Evolutionary conservation across 2,797 vertebrate species (phyloP), one percentile per base, ranked within the genome.

Genomic region (Coilia nasus): DNA sequence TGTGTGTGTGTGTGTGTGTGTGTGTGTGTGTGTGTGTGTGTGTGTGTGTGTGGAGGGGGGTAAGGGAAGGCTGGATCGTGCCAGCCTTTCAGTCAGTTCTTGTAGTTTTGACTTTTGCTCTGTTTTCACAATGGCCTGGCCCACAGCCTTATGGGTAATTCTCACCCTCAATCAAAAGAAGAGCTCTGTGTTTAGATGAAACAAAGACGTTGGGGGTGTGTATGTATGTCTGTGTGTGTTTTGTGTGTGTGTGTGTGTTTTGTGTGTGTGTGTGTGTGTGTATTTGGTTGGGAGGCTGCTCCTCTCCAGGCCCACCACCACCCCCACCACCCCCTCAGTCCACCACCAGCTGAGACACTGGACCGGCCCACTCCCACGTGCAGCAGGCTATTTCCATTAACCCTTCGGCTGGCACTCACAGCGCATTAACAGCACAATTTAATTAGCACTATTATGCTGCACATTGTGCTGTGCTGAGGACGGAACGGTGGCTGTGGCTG

Each of bases 61-160:
- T 35, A 15, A 2, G 28, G 25, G 67, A 28, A 41, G 67, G 67
- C 31, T 75, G 67, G 67, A 75, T 31, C 28, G 31, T 75, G 67
- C 67, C 28, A 75, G 67, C 28, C 67, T 3, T 35, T 28, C 28
- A 71, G 28, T 28, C 67, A 35, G 67, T 71, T 71, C 28, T 35
- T 71, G 17, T 31, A 41, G 67, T 31, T 75, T 15, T 75, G 67
- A 75, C 67, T 75, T 75, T 75, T 75, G 67, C 67, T 75, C 67
- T 35, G 67, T 75, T 75, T 75, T 75, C 67, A 75, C 67, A 75
- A 75, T 75, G 31, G 67, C 67, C 28, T 41, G 67, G 67, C 67
- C 67, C 67, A 75, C 28, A 28, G 67, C 67, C 67, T 31, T 35
- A 31, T 75, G 67, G 67, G 67, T 75, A 75, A 75, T 41, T 75